Evolutionary conservation across 2,888 invertebrate species (phyloP), one percentile per base, ranked within the genome.

Genomic region (Dysmachus trigonus): DNA sequence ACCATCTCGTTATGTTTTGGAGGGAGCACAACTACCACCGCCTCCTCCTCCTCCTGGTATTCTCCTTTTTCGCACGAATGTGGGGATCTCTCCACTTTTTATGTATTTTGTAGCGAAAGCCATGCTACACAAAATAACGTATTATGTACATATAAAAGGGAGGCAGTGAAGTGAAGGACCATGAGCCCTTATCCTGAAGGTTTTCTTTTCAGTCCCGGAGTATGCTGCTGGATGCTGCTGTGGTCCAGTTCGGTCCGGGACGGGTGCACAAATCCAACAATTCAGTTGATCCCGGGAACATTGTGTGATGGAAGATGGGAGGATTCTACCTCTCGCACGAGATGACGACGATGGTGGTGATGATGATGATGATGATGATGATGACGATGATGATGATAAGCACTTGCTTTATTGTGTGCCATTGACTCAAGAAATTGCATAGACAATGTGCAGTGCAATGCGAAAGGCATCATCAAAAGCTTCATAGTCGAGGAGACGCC

Each of bases 1-100:
- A 77, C 82, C 87, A 87, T 88, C 86, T 87, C 87, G 72, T 86
- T 88, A 86, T 87, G 83, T 41, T 41, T 31, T 41, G 81, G 33
- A 10, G 47, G 47, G 47, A 41, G 38, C 38, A 41, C 15, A 10
- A 41, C 38, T 15, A 10, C 38, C 38, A 2, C 5, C 38, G 2
- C 10, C 38, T 13, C 13, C 38, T 13, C 38, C 38, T 8, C 47
- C 47, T 3, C 47, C 18, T n/a, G 10, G 13, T 41, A 2, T 41
- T 15, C 47, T 5, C n/a, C 76, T 85, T 62, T 62, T 62, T 62
- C 62, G 62, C 27, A 62, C 51, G 86, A 47, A 82, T 83, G 82
- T 71, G 71, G n/a, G 77, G 86, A 87, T 86, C 76, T 86, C 85
- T 47, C 15, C 47, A 10, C 10, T 62, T 85, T 87, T 86, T 87